A percentile compares a stretch with the other conserved stretches of the same genome.
These are phyloP conservation scores for Sebastes steindachneri DNA, from an alignment of 2,797 vertebrate genomes.

Conservation along the genomic window DNA sequence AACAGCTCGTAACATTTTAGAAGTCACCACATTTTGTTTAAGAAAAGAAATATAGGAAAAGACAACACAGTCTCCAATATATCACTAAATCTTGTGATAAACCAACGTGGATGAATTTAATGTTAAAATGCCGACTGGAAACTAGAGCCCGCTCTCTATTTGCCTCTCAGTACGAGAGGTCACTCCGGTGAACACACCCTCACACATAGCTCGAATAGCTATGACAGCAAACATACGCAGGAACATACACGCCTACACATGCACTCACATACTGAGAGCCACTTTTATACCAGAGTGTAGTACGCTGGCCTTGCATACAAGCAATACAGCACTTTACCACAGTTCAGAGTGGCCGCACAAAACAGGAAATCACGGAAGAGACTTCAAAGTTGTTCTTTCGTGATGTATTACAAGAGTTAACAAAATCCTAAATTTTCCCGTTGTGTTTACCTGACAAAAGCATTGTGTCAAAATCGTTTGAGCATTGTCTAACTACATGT, in stretches of 20 bases:
- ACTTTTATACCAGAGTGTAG: slow-evolving; percentile 33
- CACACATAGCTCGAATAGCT: slow-evolving; percentile 34
- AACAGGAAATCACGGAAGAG: slow-evolving; percentile 4
- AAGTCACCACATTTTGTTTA: not conserved
- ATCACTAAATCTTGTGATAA: not conserved
- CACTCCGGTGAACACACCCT: slow-evolving; percentile 24
- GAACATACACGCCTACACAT: not conserved
- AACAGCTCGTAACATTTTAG: not conserved
- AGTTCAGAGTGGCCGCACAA: slow-evolving; percentile 43
- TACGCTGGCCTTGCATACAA: slow-evolving; percentile 34
- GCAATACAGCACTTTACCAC: slow-evolving; percentile 64
- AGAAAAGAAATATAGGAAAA: not conserved
- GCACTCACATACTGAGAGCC: slow-evolving; percentile 6
- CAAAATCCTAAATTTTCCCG: not conserved
- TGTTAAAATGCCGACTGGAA: not conserved
- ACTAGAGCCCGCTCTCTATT: not conserved
- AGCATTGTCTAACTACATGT: not conserved
- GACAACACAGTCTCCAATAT: not conserved
- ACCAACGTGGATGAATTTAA: not conserved
- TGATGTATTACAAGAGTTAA: not conserved
- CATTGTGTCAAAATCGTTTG: slow-evolving; percentile 19
- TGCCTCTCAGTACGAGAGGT: slow-evolving; percentile 17
- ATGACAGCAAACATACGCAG: slow-evolving; percentile 14
- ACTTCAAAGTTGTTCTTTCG: slow-evolving; percentile 13
- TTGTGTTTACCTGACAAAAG: slow-evolving; percentile 14